Evolutionary conservation across 2,113 vertebrate species (phyloP).

Genomic region (Morphnarchus princeps): DNA sequence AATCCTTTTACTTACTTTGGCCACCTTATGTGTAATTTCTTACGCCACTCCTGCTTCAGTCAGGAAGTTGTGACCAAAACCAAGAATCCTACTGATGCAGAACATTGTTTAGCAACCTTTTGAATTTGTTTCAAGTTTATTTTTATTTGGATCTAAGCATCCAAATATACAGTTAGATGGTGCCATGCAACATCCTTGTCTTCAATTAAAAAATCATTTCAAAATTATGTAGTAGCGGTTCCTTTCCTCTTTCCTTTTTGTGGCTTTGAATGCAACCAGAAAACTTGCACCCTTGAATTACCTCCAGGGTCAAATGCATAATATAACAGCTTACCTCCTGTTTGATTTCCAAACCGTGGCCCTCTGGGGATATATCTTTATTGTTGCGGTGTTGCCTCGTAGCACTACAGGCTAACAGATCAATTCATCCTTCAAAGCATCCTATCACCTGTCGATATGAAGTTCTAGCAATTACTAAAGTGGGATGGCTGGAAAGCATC

Average conservation of each 20-base stretch:
- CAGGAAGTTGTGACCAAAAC: neutral
- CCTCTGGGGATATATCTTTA: slow-evolving; percentile 64
- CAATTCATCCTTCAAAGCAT: slow-evolving; percentile 77
- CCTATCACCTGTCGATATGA: slow-evolving; percentile 71
- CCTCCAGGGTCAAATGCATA: slow-evolving; percentile 67
- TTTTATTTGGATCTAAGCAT: neutral
- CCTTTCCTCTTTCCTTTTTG: neutral
- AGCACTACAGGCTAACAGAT: slow-evolving; percentile 76
- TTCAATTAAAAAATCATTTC: neutral
- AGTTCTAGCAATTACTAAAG: slow-evolving; percentile 76
- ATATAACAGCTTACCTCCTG: slow-evolving; percentile 67
- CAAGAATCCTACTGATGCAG: neutral
- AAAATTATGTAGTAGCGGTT: neutral
- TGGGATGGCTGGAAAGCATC: slow-evolving; percentile 63
- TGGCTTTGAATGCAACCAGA: slow-evolving; percentile 18
- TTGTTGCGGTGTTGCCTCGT: slow-evolving; percentile 69
- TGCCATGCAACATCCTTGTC: neutral
- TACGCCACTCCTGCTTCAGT: neutral
- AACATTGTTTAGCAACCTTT: neutral
- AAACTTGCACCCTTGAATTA: slow-evolving; percentile 43
- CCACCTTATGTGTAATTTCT: neutral
- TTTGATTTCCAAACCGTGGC: slow-evolving; percentile 66
- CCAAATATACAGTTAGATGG: neutral
- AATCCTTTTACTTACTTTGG: neutral
- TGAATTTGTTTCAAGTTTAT: neutral